Evolutionary conservation across 2,113 vertebrate genomes (phyloP).

Genomic region (Reinhardtius hippoglossoides): DNA sequence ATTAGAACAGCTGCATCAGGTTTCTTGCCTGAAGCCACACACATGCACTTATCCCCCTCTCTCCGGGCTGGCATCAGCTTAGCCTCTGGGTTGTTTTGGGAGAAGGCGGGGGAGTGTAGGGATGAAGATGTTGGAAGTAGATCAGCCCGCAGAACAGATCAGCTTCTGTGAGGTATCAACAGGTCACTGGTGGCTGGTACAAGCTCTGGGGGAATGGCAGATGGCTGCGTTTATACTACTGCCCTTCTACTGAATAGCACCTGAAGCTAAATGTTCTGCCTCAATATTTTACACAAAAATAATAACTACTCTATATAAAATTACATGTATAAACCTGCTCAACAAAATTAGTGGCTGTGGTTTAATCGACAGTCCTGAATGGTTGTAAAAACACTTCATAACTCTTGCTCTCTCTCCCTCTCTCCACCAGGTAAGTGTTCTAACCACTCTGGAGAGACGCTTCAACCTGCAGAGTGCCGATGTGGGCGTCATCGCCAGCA

Average conservation of each 20-base stretch:
- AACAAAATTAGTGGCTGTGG: neutral
- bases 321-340: neutral
- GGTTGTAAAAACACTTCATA: constrained; percentile 9
- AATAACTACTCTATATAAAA: neutral
- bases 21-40: constrained; percentile 43
- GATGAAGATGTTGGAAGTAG: constrained; percentile 19
- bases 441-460: constrained; percentile 96
- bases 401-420: neutral
- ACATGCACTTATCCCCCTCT: constrained; percentile 16
- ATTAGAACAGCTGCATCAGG: constrained; percentile 47
- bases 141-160: neutral
- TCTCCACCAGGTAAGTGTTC: constrained; percentile 90
- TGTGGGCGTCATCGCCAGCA: constrained; percentile 98
- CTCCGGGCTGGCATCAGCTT: constrained; percentile 24
- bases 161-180: constrained; percentile 12
- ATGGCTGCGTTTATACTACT: neutral
- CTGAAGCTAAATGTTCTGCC: neutral
- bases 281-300: constrained; percentile 8
- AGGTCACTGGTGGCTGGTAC: constrained; percentile 14
- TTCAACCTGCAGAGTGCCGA: constrained; percentile 98
- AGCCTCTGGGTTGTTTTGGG: constrained; percentile 17
- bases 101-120: neutral
- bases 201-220: constrained; percentile 5
- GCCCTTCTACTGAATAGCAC: constrained; percentile 6
- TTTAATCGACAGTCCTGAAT: neutral